Evolutionary conservation across 2,888 invertebrate species (phyloP), one percentile per base, ranked within the genome.

Genomic region (Anorthoa munda): DNA sequence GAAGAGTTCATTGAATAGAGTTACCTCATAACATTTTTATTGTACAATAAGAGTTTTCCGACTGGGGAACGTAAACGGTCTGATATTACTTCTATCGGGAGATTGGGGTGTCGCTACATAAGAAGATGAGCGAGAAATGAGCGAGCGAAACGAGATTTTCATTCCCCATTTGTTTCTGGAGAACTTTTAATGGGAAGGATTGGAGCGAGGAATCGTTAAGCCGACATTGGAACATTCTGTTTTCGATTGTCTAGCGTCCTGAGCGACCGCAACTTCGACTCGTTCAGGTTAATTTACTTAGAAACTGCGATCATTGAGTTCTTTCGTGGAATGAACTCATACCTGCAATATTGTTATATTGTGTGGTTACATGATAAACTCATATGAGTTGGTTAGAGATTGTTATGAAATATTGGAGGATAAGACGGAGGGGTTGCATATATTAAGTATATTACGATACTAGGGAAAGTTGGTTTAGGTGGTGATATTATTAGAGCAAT

Each of bases 21-120:
- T 95, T 94, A 94, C 93, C 94, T 95, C 95, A 92, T 96, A 96
- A 95, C 94, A 93, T 95, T 96, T 95, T 95, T 95, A 96, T 95
- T 95, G 94, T 93, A 94, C 94, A 94, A 94, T 94, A 95, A 94
- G 94, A 93, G 91, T 91, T 91, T 92, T 92, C 91, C 88, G 89
- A 89, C 91, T 88, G 90, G 90, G 91, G 90, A 89, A 89, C 88
- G 90, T 92, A 92, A 93, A 92, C 91, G 90, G 79, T 85, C 87
- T 89, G 92, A 93, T 95, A 95, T 95, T 95, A 94, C 92, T 90
- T 92, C 91, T 91, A 92, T 92, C 90, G 90, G 87, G 88, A 89
- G 86, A 91, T 92, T 92, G 91, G 72, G 81, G 81, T 76, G 72
- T 69, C 50, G 66, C 90, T 89, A 86, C 88, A 87, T 85, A 79